A percentile compares a stretch with the other conserved stretches of the same genome.
phyloP scores from a whole-genome alignment of 2,888 invertebrate species.

The Cataglyphis albicans region DNA sequence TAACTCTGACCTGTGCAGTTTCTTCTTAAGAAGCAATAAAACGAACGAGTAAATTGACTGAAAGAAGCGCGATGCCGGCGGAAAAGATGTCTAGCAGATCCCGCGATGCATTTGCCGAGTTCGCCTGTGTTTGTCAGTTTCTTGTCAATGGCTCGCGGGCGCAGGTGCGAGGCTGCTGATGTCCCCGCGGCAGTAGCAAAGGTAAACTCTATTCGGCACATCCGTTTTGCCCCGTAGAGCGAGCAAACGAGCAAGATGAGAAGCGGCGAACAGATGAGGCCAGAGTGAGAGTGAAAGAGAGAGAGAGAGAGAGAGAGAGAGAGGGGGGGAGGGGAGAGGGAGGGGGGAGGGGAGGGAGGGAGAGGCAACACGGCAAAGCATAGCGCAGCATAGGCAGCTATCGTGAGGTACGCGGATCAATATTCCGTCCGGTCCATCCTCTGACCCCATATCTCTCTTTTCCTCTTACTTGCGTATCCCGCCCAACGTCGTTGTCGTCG shows the following conservation, averaged over 20 bases:
- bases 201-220: slow-evolving; percentile 67
- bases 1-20: too few relatives aligned
- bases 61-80: neutral
- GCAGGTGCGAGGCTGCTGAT: slow-evolving; percentile 65
- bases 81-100: slow-evolving; percentile 17
- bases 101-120: slow-evolving; percentile 1
- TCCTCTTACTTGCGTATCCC: slow-evolving; percentile 77
- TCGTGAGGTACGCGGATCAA: slow-evolving; percentile 83
- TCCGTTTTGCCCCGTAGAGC: slow-evolving; percentile 49
- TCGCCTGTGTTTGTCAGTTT: slow-evolving; percentile 16
- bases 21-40: neutral
- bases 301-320: neutral
- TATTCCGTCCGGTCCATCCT: slow-evolving; percentile 85
- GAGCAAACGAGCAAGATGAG: slow-evolving; percentile 15
- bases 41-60: slow-evolving; percentile 7
- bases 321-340: neutral
- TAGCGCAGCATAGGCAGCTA: slow-evolving; percentile 80
- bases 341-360: slow-evolving; percentile 25
- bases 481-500: slow-evolving; percentile 23
- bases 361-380: slow-evolving; percentile 72
- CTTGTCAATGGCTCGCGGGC: slow-evolving; percentile 35
- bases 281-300: neutral
- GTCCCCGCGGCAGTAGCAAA: slow-evolving; percentile 55
- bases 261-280: neutral
- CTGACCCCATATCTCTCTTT: slow-evolving; percentile 84